These are phyloP conservation scores for Drosophila lacicola DNA, from an alignment of 2,888 invertebrate species.

Conservation along the genomic window DNA sequence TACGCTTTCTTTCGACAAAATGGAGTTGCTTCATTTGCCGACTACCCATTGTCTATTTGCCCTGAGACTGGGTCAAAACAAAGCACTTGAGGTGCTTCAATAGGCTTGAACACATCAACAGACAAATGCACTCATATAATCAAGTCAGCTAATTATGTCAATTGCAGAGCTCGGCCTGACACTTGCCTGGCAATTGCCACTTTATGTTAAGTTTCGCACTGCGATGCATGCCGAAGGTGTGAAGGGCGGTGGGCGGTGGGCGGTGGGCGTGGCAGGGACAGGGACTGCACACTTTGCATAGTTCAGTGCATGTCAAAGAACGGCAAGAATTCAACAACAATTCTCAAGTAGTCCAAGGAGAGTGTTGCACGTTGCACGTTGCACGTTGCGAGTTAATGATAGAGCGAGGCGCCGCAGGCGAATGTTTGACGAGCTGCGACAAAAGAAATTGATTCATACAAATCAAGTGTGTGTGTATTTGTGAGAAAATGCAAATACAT, in stretches of 20 bases:
- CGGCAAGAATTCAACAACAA: slow-evolving; percentile 32
- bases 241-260: slow-evolving; percentile 1
- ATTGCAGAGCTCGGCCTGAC: slow-evolving; percentile 59
- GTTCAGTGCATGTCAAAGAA: slow-evolving; percentile 47
- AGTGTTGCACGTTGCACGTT: slow-evolving; percentile 31
- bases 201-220: slow-evolving; percentile 46
- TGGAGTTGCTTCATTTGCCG: slow-evolving; percentile 20
- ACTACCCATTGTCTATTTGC: slow-evolving; percentile 31
- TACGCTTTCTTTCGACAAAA: not conserved
- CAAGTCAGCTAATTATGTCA: slow-evolving; percentile 67
- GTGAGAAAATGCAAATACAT: slow-evolving; percentile 54
- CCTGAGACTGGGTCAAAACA: slow-evolving; percentile 36
- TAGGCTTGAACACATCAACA: slow-evolving; percentile 18
- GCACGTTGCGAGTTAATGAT: slow-evolving; percentile 32
- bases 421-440: slow-evolving; percentile 44
- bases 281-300: slow-evolving; percentile 21
- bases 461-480: not conserved
- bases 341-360: slow-evolving; percentile 40
- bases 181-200: slow-evolving; percentile 42
- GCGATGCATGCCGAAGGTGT: slow-evolving; percentile 4
- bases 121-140: slow-evolving; percentile 6
- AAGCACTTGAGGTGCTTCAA: slow-evolving; percentile 45
- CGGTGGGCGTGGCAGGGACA: not conserved
- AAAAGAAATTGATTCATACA: slow-evolving; percentile 24
- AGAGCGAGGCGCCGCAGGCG: slow-evolving; percentile 24